Conservation (phyloP, 2,797 vertebrate genomes). For the Okamejei kenojei region DNA sequence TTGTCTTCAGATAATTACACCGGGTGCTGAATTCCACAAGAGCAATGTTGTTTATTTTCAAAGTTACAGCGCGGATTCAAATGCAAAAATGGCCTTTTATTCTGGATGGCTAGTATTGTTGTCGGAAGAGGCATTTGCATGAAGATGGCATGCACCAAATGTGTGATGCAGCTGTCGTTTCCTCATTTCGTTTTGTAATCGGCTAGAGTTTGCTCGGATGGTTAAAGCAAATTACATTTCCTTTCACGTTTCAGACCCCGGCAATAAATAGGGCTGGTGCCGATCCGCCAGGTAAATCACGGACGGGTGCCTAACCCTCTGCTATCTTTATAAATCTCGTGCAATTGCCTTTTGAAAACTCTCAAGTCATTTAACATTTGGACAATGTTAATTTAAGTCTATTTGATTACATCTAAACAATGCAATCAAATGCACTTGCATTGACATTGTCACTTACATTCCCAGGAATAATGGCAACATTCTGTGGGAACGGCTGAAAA, state of each 20-base stretch:
- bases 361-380: too few relatives aligned
- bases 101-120: slow-evolving; percentile 1
- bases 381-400: too few relatives aligned
- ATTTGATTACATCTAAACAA: not conserved
- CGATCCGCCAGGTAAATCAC: not conserved
- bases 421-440: not conserved
- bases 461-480: not conserved
- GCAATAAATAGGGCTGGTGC: not conserved
- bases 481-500: not conserved
- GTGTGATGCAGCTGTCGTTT: not conserved
- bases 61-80: slow-evolving; percentile 59
- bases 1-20: slow-evolving; percentile 58
- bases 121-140: not conserved
- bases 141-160: not conserved
- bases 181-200: not conserved
- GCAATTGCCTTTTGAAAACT: not conserved
- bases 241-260: not conserved
- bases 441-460: not conserved
- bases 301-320: not conserved
- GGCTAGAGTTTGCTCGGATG: not conserved
- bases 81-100: slow-evolving; percentile 49
- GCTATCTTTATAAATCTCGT: not conserved
- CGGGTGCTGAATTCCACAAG: slow-evolving; percentile 48
- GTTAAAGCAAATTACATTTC: not conserved
- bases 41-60: slow-evolving; percentile 56